Percentiles rank a stretch among this genome's conserved stretches.
phyloP scores from a whole-genome alignment of 2,888 invertebrate species.

The Lasioglossum lativentre region DNA sequence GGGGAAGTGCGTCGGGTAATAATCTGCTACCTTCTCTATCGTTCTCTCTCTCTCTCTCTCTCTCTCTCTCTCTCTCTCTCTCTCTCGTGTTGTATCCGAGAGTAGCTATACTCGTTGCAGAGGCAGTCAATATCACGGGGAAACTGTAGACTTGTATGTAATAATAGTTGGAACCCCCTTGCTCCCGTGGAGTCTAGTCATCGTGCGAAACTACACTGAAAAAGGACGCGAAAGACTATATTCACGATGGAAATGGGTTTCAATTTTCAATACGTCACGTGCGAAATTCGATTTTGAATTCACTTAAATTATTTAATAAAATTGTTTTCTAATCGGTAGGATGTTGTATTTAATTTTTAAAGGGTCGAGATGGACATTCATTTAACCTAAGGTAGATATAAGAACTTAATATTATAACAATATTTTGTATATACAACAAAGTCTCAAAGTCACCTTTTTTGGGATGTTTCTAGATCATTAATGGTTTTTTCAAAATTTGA shows the following conservation, averaged over 20 bases:
- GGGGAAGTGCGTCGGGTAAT: constrained; percentile 15
- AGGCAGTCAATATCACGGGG: constrained; percentile 3
- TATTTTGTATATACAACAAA: no score
- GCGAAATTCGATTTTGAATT: background rate
- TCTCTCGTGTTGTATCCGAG: background rate
- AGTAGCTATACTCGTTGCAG: background rate
- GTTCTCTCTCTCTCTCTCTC: background rate
- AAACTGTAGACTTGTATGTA: constrained; percentile 1
- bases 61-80: background rate
- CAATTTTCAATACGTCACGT: background rate
- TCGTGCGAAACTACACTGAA: background rate
- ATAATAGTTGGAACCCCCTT: background rate
- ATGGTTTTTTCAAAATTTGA: no score
- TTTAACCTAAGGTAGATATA: no score
- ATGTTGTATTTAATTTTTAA: background rate
- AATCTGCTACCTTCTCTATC: background rate
- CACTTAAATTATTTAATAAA: background rate
- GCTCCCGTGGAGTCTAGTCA: background rate
- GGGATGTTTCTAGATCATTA: no score
- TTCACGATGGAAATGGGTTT: background rate
- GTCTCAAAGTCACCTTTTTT: no score
- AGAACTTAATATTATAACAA: background rate
- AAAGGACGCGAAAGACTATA: background rate
- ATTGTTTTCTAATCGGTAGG: background rate
- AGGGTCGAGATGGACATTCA: no score